Conservation (phyloP, 2,113 vertebrate genomes). For the Scalopus aquaticus region DNA sequence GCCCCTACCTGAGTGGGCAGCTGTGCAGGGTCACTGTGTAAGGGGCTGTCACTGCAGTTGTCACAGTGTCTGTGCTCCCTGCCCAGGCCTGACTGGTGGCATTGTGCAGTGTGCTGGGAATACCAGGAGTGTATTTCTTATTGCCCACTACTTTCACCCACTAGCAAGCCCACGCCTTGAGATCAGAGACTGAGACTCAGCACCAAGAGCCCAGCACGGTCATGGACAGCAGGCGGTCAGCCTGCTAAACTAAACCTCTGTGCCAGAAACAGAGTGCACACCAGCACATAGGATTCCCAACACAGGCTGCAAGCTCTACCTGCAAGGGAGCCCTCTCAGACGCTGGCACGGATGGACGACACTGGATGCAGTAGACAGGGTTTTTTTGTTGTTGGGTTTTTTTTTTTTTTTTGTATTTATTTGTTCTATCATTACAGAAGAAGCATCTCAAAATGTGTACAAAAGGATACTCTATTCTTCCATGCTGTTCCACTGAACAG, state of each 20-base stretch:
- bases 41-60: rapidly evolving
- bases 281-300: rapidly evolving
- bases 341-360: not conserved
- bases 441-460: constrained; percentile 32
- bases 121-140: rapidly evolving
- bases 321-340: not conserved
- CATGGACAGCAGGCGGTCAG: rapidly evolving
- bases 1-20: no score
- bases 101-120: rapidly evolving
- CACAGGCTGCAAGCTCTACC: no score
- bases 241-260: rapidly evolving
- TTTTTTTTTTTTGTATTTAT: constrained; percentile 20
- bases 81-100: rapidly evolving
- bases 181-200: not conserved
- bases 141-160: rapidly evolving
- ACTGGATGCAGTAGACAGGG: not conserved
- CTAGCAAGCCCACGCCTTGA: not conserved
- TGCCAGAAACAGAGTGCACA: rapidly evolving
- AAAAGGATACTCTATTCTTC: not conserved
- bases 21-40: not conserved
- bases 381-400: no score
- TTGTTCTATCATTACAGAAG: constrained; percentile 45
- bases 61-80: not conserved
- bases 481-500: no score
- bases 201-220: no score